Conservation (phyloP, 2,888 invertebrate genomes). For the Periphyllus acericola region DNA sequence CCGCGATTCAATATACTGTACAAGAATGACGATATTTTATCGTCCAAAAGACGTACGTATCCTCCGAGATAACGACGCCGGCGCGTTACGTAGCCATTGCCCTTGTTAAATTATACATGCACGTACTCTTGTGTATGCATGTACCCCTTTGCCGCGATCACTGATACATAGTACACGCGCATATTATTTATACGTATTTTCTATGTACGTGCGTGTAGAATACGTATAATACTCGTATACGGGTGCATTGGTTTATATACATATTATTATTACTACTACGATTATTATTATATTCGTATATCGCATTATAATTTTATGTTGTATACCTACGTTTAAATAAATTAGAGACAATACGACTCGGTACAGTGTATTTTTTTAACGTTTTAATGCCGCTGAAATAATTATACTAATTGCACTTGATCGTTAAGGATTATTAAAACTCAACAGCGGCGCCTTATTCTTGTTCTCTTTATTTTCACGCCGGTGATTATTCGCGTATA, state of each 20-base stretch:
- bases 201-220: too few species aligned
- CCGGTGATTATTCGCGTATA: background rate
- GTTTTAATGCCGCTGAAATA: background rate
- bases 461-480: background rate
- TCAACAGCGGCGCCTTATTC: background rate
- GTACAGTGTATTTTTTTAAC: background rate
- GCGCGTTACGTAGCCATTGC: background rate
- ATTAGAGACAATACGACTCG: background rate
- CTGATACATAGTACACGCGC: too few species aligned
- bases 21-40: background rate
- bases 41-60: background rate
- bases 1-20: background rate
- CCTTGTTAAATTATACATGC: background rate
- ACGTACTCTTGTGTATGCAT: background rate
- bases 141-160: background rate
- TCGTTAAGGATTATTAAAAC: too few species aligned
- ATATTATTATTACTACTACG: too few species aligned
- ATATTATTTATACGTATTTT: too few species aligned
- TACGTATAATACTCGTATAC: too few species aligned
- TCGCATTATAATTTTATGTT: background rate
- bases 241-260: too few species aligned
- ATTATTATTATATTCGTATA: too few species aligned
- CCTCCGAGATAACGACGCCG: background rate
- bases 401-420: conserved; percentile 13
- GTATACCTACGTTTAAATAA: background rate